Percentiles rank a stretch among this genome's conserved stretches.
Evolutionary conservation across 2,888 invertebrate species (phyloP).

Genomic region (Nymphalis polychloros): DNA sequence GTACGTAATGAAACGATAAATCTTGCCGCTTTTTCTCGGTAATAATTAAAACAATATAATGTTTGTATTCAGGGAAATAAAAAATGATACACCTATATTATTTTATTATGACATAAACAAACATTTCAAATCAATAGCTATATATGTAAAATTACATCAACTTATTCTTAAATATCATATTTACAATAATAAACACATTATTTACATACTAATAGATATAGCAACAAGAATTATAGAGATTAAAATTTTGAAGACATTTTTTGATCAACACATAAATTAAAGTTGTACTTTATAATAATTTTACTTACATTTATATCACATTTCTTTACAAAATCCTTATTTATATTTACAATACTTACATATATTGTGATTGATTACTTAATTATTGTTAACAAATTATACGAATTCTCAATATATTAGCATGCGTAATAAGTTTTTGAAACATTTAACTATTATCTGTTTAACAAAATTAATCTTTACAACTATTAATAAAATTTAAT

Average conservation of each 20-base stretch:
- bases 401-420: neutral
- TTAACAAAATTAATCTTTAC: neutral
- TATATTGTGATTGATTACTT: constrained; percentile 23
- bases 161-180: constrained; percentile 29
- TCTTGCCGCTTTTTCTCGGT: neutral
- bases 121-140: constrained; percentile 28
- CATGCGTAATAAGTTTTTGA: constrained; percentile 5
- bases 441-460: constrained; percentile 8
- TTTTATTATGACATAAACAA: constrained; percentile 36
- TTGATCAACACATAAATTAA: neutral
- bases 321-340: constrained; percentile 55
- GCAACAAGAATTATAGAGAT: constrained; percentile 21
- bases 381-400: constrained; percentile 10
- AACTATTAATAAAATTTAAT: constrained; percentile 3
- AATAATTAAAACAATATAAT: neutral
- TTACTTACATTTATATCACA: constrained; percentile 62
- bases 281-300: constrained; percentile 6
- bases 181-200: constrained; percentile 30
- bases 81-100: constrained; percentile 32
- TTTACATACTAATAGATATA: constrained; percentile 22
- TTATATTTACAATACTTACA: constrained; percentile 45
- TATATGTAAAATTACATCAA: constrained; percentile 35
- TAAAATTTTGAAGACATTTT: constrained; percentile 22
- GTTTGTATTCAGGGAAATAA: constrained; percentile 14
- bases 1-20: neutral